Base-by-base conservation (phyloP, 2,113 vertebrate genomes). In the Gobius niger region DNA sequence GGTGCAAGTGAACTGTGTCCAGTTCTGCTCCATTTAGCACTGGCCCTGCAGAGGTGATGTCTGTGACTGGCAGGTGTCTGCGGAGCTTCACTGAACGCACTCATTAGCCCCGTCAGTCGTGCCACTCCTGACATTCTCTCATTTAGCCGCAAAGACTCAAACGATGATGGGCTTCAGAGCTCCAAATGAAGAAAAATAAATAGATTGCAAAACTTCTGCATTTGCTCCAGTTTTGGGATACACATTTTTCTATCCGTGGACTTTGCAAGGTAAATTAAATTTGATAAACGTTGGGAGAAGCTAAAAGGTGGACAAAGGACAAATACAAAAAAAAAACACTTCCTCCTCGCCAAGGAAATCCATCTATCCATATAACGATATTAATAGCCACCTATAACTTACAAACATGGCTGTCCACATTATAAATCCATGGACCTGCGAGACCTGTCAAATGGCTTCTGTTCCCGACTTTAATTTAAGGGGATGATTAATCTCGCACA, bases 391-490 rank as follows among this genome's bases (percentile, higher is more conserved):
- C 54, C 24, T 14, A 14, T 14, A 13, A 15, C 14, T 10, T 10
- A 15, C 18, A 46, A 34, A 42, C 18, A 71, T 40, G 68, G 11
- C 74, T 47, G 47, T 19, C n/a, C 56, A 67, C 51, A 76, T 70
- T 74, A 66, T 59, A 16, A 77, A 70, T 71, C 16, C 47, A 65
- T 54, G 64, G 34, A 72, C 65, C 72, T 67, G 61, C 65, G 76
- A 57, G 40, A 65, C 61, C 47, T 80, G 72, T 85, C 75, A 68
- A 54, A 60, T 47, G 75, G 63, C 59, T 66, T 72, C 52, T 68
- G 11, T 63, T 16, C 52, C 52, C 73, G 67, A 78, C 73, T 74
- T 47, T n/a, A 7, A 71, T 76, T 87, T 16, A 78, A 70, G n/a
- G 66, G 47, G 59, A 62, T 60, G 72, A 86, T 73, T 70, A 41